Evolutionary conservation across 2,113 vertebrate genomes (phyloP).

Genomic region (Pseudorasbora parva): DNA sequence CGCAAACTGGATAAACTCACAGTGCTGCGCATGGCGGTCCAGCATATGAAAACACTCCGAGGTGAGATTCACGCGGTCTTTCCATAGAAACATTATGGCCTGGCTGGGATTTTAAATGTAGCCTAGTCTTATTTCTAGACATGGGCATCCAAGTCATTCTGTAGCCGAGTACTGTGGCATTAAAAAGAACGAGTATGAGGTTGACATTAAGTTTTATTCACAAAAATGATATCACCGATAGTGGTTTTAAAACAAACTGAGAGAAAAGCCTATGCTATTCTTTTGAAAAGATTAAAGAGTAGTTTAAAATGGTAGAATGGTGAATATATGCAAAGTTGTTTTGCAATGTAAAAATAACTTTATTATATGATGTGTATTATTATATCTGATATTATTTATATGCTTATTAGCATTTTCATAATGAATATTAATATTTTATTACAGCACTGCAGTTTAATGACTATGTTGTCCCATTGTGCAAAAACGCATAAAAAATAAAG

Average conservation of each 20-base stretch:
- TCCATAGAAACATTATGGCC: too few species aligned
- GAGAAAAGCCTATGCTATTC: too few species aligned
- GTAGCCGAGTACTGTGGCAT: background rate
- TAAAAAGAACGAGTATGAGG: background rate
- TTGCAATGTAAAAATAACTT: background rate
- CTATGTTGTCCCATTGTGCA: too few species aligned
- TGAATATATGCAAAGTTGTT: background rate
- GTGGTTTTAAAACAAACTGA: background rate
- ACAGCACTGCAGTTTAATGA: too few species aligned
- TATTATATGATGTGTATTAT: background rate
- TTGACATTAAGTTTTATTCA: background rate
- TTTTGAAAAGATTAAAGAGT: too few species aligned
- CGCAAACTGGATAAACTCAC: conserved; percentile 96
- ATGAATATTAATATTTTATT: too few species aligned
- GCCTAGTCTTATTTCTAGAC: background rate
- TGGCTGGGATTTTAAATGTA: background rate
- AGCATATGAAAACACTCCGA: conserved; percentile 97
- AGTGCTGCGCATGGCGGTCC: conserved; percentile 95
- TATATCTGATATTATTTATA: background rate
- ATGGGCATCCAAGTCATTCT: background rate
- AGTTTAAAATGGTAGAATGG: too few species aligned
- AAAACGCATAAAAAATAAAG: too few species aligned
- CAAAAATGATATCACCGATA: background rate
- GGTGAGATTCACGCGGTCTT: conserved; percentile 74
- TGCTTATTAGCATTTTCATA: background rate